Base-by-base conservation (phyloP, 2,113 vertebrate species). In the Rallus limicola region DNA sequence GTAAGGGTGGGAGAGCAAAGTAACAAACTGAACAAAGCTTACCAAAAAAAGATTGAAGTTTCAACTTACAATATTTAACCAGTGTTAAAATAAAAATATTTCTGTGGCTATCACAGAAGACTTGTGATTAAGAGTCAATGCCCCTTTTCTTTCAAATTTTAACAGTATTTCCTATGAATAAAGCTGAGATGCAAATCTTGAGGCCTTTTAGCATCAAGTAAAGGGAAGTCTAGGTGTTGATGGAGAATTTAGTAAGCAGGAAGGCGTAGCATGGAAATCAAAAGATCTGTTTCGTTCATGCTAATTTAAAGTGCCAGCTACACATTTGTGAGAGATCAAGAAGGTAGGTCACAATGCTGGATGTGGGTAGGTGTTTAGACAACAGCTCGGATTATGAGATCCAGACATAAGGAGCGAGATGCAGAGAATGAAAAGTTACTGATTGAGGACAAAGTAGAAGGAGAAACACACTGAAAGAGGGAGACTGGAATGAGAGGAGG, bases 301-400 rank as follows among this genome's bases (percentile, higher is more conserved):
- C 34, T 79, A 40, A 56, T 92, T 88, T 87, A 46, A 93, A 92
- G 83, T 92, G 86, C 48, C 78, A 91, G 44, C 74, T 95, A 71
- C 70, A 65, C 24, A 36, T 79, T 84, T 0, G 3, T 75, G 69
- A 89, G 60, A 79, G 86, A 92, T 82, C 58, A 63, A 79, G 62
- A 97, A 95, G 94, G 87, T 87, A 95, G 95, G 93, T 95, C 95
- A 89, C 62, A 85, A 7, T 76, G 74, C 75, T 89, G 81, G 50
- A 29, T 68, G 80, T 92, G 84, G 91, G 91, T 92, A 89, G 88
- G 86, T 95, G 93, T 95, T 97, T 76, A 92, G 77, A 71, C 93
- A 93, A 82, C 91, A 89, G 76, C 86, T 42, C 93, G 25, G 53
- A 76, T 2, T 89, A 91, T 92, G 91, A 72, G 65, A 95, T 95